Conservation (phyloP, 2,888 invertebrate species). For the Aspidiotus rigidus region DNA sequence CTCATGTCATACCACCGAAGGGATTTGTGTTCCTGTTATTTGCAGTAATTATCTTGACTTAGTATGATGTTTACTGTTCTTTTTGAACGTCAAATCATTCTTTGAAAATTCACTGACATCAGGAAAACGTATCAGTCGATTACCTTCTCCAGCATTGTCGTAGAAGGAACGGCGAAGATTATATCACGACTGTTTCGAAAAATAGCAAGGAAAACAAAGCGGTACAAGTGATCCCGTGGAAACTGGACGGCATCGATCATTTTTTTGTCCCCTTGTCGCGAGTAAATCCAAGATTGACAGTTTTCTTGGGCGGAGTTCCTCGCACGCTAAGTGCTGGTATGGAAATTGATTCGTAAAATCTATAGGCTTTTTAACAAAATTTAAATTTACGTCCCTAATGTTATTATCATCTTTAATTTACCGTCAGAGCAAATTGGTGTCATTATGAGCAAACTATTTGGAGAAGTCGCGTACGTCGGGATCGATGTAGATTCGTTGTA, state of each 20-base stretch:
- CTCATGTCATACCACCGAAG: slow-evolving; percentile 14
- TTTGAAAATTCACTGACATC: background rate
- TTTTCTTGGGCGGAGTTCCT: slow-evolving; percentile 28
- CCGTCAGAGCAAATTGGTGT: slow-evolving; percentile 17
- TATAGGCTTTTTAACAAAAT: background rate
- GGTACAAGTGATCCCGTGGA: slow-evolving; percentile 25
- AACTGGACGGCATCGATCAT: slow-evolving; percentile 17
- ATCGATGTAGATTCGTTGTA: slow-evolving; percentile 26
- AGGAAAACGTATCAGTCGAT: slow-evolving; percentile 18
- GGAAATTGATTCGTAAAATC: background rate
- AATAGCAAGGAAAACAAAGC: slow-evolving; percentile 12
- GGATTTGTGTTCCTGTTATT: slow-evolving; percentile 27
- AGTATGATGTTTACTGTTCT: background rate
- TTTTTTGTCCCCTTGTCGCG: slow-evolving; percentile 9
- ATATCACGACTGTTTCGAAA: slow-evolving; percentile 1
- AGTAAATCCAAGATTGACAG: slow-evolving; percentile 13
- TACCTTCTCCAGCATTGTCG: slow-evolving; percentile 9
- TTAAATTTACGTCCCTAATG: background rate
- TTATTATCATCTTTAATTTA: background rate
- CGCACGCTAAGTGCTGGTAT: slow-evolving; percentile 22
- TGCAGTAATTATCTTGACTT: slow-evolving; percentile 2
- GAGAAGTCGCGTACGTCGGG: slow-evolving; percentile 23
- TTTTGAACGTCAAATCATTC: background rate
- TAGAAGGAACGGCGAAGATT: slow-evolving; percentile 11
- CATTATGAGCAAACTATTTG: slow-evolving; percentile 21